Conservation (phyloP, 1,140 invertebrate genomes). For the Orchestia grillus region DNA sequence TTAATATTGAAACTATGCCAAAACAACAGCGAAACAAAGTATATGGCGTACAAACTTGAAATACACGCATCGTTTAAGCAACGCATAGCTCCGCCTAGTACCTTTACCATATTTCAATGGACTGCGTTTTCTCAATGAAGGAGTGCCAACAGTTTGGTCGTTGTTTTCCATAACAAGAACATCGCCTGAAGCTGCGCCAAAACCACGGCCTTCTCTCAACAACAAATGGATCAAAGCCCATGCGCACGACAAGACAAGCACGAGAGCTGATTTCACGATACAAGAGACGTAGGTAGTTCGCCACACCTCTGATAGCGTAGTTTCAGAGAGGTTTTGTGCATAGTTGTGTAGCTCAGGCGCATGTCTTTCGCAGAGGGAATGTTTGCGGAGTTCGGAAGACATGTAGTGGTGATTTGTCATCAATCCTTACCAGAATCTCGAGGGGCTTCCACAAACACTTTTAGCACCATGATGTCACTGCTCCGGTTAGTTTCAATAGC, state of each 20-base stretch:
- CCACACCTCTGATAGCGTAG: background rate
- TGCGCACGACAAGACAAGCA: background rate
- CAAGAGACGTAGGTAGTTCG: background rate
- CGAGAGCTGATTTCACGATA: constrained; percentile 26
- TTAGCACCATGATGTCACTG: constrained; percentile 13
- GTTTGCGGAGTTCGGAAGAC: constrained; percentile 18
- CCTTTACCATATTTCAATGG: background rate
- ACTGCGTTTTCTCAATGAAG: constrained; percentile 41
- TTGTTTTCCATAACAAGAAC: constrained; percentile 50
- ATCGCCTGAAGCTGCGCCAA: background rate
- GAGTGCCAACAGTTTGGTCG: constrained; percentile 38
- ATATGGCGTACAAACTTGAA: background rate
- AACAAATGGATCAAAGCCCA: constrained; percentile 36
- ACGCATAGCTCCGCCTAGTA: constrained; percentile 8
- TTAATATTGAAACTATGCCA: background rate
- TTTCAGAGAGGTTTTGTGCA: background rate
- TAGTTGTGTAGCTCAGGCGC: background rate
- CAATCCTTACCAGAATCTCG: background rate
- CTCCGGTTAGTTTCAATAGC: background rate
- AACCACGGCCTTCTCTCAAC: background rate
- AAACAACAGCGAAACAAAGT: background rate
- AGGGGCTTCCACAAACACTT: background rate
- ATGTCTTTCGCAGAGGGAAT: background rate
- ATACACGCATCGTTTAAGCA: background rate
- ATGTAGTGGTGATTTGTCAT: constrained; percentile 39